phyloP scores from a whole-genome alignment of 1,140 invertebrate species.

The Drosophila asahinai region DNA sequence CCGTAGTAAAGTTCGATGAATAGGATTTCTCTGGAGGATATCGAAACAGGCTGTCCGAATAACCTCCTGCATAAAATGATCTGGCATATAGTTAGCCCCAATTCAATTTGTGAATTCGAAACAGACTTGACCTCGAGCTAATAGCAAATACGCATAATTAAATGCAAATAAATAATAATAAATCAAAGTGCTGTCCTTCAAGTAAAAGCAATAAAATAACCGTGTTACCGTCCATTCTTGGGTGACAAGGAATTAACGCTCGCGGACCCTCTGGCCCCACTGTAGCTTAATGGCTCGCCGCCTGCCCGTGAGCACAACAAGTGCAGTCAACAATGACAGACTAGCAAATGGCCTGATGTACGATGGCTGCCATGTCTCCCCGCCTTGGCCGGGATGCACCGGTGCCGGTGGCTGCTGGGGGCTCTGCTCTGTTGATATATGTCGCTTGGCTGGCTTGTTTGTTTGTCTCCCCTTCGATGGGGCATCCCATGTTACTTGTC shows the following conservation, averaged over 20 bases:
- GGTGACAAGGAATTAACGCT: background rate
- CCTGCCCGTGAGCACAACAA: conserved; percentile 58
- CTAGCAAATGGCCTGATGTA: conserved; percentile 80
- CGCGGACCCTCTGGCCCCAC: conserved; percentile 28
- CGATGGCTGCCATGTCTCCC: conserved; percentile 34
- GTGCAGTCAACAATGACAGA: conserved; percentile 82
- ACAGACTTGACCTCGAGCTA: too few relatives aligned
- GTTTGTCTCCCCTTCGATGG: conserved; percentile 51
- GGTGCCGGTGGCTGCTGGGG: conserved; percentile 33
- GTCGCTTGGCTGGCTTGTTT: conserved; percentile 77
- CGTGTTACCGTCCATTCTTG: too few relatives aligned
- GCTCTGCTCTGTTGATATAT: conserved; percentile 69
- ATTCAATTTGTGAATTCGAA: too few relatives aligned
- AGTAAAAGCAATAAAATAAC: too few relatives aligned
- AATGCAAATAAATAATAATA: too few relatives aligned
- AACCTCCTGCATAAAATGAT: too few relatives aligned
- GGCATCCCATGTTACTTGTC: conserved; percentile 65
- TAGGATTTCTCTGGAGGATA: too few relatives aligned
- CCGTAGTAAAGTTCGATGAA: too few relatives aligned
- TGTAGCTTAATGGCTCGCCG: conserved; percentile 39
- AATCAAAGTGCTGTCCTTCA: too few relatives aligned
- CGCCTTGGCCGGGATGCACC: conserved; percentile 34
- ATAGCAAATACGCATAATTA: too few relatives aligned
- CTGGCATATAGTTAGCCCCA: too few relatives aligned
- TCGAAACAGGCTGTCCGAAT: too few relatives aligned